A percentile compares a stretch with the other conserved stretches of the same genome.
Conservation (phyloP, 1,140 invertebrate species). For the Diachasmimorpha longicaudata region DNA sequence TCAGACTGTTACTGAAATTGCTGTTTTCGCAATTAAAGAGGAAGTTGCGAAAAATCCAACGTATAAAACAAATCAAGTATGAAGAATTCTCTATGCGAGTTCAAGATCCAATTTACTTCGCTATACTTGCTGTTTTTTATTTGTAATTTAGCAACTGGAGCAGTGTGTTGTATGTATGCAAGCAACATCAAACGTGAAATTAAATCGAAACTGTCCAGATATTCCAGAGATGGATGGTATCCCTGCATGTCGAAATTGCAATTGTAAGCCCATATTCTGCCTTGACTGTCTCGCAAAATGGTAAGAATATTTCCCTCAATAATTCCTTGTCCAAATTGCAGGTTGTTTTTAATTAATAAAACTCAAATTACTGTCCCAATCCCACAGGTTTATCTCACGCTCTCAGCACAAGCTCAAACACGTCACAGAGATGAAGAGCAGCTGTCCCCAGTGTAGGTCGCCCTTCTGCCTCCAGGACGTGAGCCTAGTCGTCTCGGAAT, state of each 20-base stretch:
- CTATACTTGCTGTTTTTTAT: too few relatives aligned
- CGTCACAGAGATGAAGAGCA: background rate
- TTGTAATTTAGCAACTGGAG: slow-evolving; percentile 70
- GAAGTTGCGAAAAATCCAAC: slow-evolving; percentile 75
- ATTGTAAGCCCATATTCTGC: slow-evolving; percentile 18
- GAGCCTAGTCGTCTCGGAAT: background rate
- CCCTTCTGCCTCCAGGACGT: slow-evolving; percentile 9
- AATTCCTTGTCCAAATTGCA: background rate
- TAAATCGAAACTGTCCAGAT: slow-evolving; percentile 74
- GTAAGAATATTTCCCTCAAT: background rate
- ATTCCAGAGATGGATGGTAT: slow-evolving; percentile 15
- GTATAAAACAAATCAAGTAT: slow-evolving; percentile 72
- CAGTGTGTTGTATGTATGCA: slow-evolving; percentile 90
- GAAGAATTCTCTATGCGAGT: background rate
- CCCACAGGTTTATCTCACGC: background rate
- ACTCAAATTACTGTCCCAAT: background rate
- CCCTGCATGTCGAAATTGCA: slow-evolving; percentile 12
- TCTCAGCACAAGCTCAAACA: background rate
- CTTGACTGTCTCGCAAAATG: slow-evolving; percentile 22
- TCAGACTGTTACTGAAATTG: slow-evolving; percentile 81
- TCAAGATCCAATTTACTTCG: too few relatives aligned
- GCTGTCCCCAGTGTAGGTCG: slow-evolving; percentile 19
- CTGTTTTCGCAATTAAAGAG: slow-evolving; percentile 82
- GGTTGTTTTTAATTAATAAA: background rate
- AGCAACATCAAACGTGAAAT: slow-evolving; percentile 78